These are phyloP conservation scores for Ferrisia virgata DNA, from an alignment of 2,888 invertebrate genomes.

Conservation along the genomic window DNA sequence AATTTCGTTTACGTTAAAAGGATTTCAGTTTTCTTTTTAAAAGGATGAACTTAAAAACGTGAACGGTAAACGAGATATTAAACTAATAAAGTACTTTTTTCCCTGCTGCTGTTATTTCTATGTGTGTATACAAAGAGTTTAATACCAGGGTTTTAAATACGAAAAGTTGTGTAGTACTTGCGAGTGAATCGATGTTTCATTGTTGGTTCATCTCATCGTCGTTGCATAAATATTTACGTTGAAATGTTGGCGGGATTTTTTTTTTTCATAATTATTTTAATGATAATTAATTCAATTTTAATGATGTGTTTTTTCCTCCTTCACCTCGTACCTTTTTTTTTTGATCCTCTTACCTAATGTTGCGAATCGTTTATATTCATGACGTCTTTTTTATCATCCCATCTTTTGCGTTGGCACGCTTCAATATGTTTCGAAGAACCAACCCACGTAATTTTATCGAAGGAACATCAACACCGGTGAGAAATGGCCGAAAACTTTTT, in stretches of 20 bases:
- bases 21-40: slow-evolving; percentile 15
- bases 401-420: neutral
- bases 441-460: neutral
- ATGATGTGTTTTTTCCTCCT: neutral
- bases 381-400: neutral
- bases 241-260: neutral
- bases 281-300: neutral
- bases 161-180: neutral
- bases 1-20: slow-evolving; percentile 20
- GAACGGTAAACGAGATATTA: slow-evolving; percentile 1
- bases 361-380: neutral
- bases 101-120: neutral
- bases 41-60: slow-evolving; percentile 6
- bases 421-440: neutral
- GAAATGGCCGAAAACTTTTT: neutral
- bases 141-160: neutral
- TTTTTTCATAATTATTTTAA: neutral
- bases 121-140: neutral
- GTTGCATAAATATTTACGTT: neutral
- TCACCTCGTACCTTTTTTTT: neutral
- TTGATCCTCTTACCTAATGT: neutral
- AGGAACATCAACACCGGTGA: neutral
- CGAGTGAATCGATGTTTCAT: neutral
- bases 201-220: neutral
- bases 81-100: neutral